Evolutionary conservation across 2,113 vertebrate genomes (phyloP), one percentile per base, ranked within the genome.

Genomic region (Bostrychus sinensis): DNA sequence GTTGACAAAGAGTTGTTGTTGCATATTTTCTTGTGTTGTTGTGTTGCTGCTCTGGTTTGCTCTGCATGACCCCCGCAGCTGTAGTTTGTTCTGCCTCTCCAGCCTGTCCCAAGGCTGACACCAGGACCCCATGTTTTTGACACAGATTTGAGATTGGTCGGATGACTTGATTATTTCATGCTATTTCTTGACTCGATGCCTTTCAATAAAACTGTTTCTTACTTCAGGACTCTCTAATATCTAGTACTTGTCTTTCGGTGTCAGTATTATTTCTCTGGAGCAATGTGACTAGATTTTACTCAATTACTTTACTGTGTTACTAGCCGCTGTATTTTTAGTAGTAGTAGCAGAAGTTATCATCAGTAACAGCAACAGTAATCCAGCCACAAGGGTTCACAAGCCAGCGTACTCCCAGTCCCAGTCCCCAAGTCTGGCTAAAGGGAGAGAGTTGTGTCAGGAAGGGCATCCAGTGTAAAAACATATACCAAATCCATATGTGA

Each of bases 101-200:
- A 2, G 10, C 8, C 13, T 57, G 50, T 28, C 66, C 57, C 2
- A 2, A 36, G n/a, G n/a, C 54, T 39, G 12, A 50, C 30, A 55
- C 22, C 17, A 23, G 30, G 17, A n/a, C n/a, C 4, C 9, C 3
- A 2, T 43, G 9, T 8, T 13, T 43, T 59, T 48, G 37, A 37
- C 54, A 32, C 10, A 26, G n/a, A 11, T 56, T 16, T 34, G 0
- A 65, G 13, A 19, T 55, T 25, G 13, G 23, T 75, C 63, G 64
- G 41, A 70, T 68, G 41, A 50, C 28, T 36, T 12, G 4, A 68
- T 54, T 26, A 8, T 51, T 43, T 72, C 11, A 20, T 25, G 37
- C 16, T 32, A 37, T 7, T 9, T 42, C 9, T 42, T 19, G 22
- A 68, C 19, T 16, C 30, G 7, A 45, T 11, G 17, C 10, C 42